Evolutionary conservation across 2,888 invertebrate species (phyloP).

Genomic region (Pantelozetes paolii): DNA sequence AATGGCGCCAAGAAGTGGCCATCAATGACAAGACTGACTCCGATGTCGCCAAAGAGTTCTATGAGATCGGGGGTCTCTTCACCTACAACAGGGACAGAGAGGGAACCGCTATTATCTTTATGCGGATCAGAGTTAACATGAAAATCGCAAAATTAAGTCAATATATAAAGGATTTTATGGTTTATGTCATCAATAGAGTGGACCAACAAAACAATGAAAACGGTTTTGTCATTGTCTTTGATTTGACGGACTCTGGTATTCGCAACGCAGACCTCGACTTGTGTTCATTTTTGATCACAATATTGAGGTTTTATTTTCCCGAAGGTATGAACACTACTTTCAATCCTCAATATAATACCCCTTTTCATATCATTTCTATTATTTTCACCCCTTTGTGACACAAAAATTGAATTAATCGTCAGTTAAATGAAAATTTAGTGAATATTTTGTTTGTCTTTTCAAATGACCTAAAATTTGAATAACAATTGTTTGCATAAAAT

Average conservation of each 20-base stretch:
- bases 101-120: not conserved
- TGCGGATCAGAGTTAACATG: constrained; percentile 21
- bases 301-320: not conserved
- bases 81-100: constrained; percentile 15
- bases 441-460: no score
- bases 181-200: constrained; percentile 2
- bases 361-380: no score
- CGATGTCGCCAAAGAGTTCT: constrained; percentile 32
- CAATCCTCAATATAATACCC: no score
- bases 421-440: no score
- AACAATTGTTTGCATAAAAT: no score
- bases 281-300: constrained; percentile 10
- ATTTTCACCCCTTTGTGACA: no score
- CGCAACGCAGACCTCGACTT: constrained; percentile 24
- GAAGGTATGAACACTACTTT: constrained; percentile 7
- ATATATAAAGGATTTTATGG: constrained; percentile 27
- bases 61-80: constrained; percentile 28
- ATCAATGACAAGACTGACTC: not conserved
- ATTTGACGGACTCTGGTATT: constrained; percentile 30
- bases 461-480: no score
- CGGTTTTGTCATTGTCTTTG: constrained; percentile 31
- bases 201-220: constrained; percentile 9
- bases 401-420: no score
- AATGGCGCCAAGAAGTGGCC: constrained; percentile 19
- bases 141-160: not conserved